A percentile compares a stretch with the other conserved stretches of the same genome.
These are phyloP conservation scores for Keiferia lycopersicella DNA, from an alignment of 2,888 invertebrate genomes.

Conservation along the genomic window DNA sequence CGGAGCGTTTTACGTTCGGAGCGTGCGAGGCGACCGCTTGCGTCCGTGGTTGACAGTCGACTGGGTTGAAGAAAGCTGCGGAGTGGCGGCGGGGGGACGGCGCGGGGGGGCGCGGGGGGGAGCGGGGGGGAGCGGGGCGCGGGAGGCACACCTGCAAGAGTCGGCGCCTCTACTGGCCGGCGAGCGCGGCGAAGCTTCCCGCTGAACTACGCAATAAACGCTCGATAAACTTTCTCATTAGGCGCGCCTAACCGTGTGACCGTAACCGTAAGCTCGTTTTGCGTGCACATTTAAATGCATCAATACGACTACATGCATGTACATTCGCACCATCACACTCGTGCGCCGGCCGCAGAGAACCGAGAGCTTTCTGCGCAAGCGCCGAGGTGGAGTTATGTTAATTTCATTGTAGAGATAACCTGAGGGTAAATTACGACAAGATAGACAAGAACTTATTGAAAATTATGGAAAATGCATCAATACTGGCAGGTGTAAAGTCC, in stretches of 20 bases:
- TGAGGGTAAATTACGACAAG: neutral
- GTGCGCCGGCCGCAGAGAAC: conserved; percentile 42
- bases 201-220: conserved; percentile 80
- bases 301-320: conserved; percentile 64
- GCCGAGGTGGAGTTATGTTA: conserved; percentile 36
- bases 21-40: conserved; percentile 49
- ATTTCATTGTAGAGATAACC: conserved; percentile 38
- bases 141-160: conserved; percentile 56
- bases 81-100: conserved; percentile 42
- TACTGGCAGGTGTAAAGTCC: neutral
- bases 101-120: conserved; percentile 46
- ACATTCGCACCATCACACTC: conserved; percentile 55
- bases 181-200: conserved; percentile 73
- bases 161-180: conserved; percentile 57
- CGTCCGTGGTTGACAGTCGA: conserved; percentile 72
- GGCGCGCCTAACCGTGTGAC: conserved; percentile 79
- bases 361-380: conserved; percentile 37
- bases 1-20: conserved; percentile 58
- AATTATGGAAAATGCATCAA: conserved; percentile 3
- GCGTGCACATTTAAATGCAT: conserved; percentile 67
- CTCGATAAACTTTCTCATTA: conserved; percentile 82
- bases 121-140: conserved; percentile 45
- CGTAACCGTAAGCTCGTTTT: conserved; percentile 78
- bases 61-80: conserved; percentile 60
- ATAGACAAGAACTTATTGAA: conserved; percentile 11